phyloP scores from a whole-genome alignment of 2,888 invertebrate species.

The Nomada ruficornis region DNA sequence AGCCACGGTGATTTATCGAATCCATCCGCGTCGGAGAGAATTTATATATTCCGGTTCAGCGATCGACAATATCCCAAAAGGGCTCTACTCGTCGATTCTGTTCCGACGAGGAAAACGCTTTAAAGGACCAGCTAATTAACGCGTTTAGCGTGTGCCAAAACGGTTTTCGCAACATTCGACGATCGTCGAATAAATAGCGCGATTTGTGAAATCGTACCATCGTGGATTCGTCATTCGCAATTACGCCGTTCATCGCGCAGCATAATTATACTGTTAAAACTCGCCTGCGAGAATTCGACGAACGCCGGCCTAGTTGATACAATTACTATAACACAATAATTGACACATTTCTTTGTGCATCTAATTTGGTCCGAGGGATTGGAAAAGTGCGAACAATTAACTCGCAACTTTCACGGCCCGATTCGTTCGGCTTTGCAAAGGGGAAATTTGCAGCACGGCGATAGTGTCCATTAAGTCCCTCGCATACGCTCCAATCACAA shows the following conservation, averaged over 20 bases:
- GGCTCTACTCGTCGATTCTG: constrained; percentile 43
- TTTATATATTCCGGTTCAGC: constrained; percentile 17
- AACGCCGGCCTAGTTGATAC: neutral
- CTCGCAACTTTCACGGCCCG: neutral
- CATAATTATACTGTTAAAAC: neutral
- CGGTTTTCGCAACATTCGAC: constrained; percentile 19
- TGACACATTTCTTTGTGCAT: too few species aligned
- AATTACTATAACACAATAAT: too few species aligned
- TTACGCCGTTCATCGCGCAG: neutral
- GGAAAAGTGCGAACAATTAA: neutral
- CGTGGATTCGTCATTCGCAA: constrained; percentile 13
- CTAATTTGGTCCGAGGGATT: neutral
- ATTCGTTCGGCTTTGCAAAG: neutral
- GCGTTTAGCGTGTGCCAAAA: constrained; percentile 21
- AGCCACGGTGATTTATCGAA: constrained; percentile 57
- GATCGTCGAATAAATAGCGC: constrained; percentile 17
- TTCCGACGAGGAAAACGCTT: constrained; percentile 52
- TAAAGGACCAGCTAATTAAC: constrained; percentile 65
- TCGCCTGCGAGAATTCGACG: neutral
- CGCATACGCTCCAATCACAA: constrained; percentile 51
- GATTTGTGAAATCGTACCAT: constrained; percentile 32
- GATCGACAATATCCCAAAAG: constrained; percentile 48
- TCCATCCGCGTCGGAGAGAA: constrained; percentile 29
- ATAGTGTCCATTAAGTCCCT: constrained; percentile 40
- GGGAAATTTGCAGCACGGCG: constrained; percentile 31